Evolutionary conservation across 2,113 vertebrate genomes (phyloP).

Genomic region (Pygoscelis adeliae): DNA sequence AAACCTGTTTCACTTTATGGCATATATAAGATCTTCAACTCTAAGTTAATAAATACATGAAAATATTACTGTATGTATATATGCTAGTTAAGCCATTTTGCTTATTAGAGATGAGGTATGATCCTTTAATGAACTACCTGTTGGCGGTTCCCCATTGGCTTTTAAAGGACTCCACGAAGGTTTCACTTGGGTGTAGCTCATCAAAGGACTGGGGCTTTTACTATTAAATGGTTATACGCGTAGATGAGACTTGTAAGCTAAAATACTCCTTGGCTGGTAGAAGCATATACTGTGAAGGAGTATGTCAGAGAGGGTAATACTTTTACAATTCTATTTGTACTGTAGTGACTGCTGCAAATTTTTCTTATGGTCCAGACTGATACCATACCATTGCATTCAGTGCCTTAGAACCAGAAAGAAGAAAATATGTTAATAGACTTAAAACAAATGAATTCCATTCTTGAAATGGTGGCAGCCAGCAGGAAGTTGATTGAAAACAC

Average conservation of each 20-base stretch:
- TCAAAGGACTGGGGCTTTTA: neutral
- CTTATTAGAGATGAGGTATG: neutral
- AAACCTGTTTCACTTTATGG: neutral
- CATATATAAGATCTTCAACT: neutral
- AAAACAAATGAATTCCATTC: slow-evolving; percentile 53
- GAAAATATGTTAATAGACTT: neutral
- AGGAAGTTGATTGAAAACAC: slow-evolving; percentile 63
- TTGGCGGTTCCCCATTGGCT: neutral
- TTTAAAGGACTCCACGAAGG: neutral
- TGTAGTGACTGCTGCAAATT: neutral
- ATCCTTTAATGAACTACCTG: neutral
- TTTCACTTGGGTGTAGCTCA: neutral
- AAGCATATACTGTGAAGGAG: neutral
- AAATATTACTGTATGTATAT: neutral
- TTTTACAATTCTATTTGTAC: neutral
- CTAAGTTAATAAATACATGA: neutral
- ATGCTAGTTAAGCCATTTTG: slow-evolving; percentile 39
- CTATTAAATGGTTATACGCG: neutral
- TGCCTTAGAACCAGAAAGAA: neutral
- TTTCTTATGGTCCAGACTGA: neutral
- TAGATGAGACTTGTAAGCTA: neutral
- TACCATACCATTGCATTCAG: neutral
- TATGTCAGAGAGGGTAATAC: neutral
- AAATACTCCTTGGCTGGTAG: neutral
- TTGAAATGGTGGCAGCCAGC: slow-evolving; percentile 53